Conservation (phyloP, 2,888 invertebrate genomes). For the Drosophila siamana region DNA sequence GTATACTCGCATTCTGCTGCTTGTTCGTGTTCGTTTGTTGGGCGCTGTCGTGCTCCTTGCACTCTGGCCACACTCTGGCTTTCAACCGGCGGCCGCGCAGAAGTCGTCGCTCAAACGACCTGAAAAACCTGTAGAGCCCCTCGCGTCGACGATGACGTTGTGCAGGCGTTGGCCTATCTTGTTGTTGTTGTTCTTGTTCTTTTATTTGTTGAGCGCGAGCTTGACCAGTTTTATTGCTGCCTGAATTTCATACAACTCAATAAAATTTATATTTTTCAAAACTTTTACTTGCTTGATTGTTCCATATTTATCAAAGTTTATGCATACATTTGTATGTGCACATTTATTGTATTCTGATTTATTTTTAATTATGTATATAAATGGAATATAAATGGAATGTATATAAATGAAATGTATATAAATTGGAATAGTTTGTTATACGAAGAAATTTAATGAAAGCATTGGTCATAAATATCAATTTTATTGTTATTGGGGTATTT, state of each 20-base stretch:
- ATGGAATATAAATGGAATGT: too few relatives aligned
- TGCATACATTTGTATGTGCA: too few relatives aligned
- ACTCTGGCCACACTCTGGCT: slow-evolving; percentile 32
- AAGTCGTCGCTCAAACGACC: slow-evolving; percentile 50
- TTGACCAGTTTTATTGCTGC: slow-evolving; percentile 63
- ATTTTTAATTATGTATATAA: too few relatives aligned
- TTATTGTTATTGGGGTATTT: too few relatives aligned
- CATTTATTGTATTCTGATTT: too few relatives aligned
- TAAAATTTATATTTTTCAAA: too few relatives aligned
- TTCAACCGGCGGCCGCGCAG: slow-evolving; percentile 56
- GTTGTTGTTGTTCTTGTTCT: not conserved
- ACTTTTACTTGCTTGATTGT: too few relatives aligned
- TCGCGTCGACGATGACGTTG: slow-evolving; percentile 44
- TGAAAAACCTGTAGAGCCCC: slow-evolving; percentile 75
- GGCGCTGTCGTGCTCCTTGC: slow-evolving; percentile 62
- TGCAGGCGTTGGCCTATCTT: slow-evolving; percentile 66
- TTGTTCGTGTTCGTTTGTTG: not conserved
- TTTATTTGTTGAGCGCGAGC: slow-evolving; percentile 61
- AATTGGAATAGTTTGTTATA: too few relatives aligned
- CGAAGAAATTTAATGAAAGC: too few relatives aligned
- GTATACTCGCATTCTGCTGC: slow-evolving; percentile 34
- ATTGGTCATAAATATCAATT: too few relatives aligned
- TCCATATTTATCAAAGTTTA: too few relatives aligned
- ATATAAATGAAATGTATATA: too few relatives aligned
- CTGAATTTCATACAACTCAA: not conserved